Evolutionary conservation across 2,113 vertebrate species (phyloP).

Genomic region (Pholis gunnellus): DNA sequence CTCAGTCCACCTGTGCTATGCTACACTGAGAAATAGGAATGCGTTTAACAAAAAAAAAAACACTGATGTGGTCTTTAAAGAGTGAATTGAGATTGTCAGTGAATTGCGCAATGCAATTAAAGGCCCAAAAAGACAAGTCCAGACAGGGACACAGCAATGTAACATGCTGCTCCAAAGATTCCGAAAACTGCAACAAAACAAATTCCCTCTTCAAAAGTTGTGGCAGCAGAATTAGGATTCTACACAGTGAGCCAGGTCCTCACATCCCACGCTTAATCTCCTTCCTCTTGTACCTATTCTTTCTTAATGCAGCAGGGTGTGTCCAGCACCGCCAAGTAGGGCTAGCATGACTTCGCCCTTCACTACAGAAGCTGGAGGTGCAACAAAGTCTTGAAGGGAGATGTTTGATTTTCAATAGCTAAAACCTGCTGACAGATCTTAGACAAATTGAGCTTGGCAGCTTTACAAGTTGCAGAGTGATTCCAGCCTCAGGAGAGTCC

Average conservation of each 20-base stretch:
- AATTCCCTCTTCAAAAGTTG: constrained; percentile 4
- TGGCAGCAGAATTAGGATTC: background rate
- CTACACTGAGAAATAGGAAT: constrained; percentile 84
- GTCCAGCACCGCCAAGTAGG: constrained; percentile 38
- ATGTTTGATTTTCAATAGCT: constrained; percentile 47
- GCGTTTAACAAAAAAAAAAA: constrained; percentile 60
- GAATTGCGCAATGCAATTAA: constrained; percentile 16
- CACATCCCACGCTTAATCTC: background rate
- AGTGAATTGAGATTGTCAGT: constrained; percentile 6
- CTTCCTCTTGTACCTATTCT: constrained; percentile 6
- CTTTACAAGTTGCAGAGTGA: constrained; percentile 23
- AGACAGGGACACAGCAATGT: constrained; percentile 2
- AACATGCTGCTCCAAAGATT: constrained; percentile 13
- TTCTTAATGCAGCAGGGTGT: background rate
- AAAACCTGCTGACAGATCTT: constrained; percentile 38
- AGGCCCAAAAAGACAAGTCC: constrained; percentile 24
- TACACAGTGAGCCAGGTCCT: background rate
- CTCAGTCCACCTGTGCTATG: constrained; percentile 83
- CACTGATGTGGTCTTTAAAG: constrained; percentile 42
- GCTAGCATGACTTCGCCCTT: constrained; percentile 29
- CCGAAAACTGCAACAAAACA: background rate
- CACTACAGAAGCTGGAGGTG: background rate
- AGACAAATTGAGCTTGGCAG: constrained; percentile 46
- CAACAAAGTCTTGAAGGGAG: constrained; percentile 7
- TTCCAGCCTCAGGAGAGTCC: background rate